Base-by-base conservation (phyloP, 2,888 invertebrate genomes). In the Sarcophaga rosellei region DNA sequence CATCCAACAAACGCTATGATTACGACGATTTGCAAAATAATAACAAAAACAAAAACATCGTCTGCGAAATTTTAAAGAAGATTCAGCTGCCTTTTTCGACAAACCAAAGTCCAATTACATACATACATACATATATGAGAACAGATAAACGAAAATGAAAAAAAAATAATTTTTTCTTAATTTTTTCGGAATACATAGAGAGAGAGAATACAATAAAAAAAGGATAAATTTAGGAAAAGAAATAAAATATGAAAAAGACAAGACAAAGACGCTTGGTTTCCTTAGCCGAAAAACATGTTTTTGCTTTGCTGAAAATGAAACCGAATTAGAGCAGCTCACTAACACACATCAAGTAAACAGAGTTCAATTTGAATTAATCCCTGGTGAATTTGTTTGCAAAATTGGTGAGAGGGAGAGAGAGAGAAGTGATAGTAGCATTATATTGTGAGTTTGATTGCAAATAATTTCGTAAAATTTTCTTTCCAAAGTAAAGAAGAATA, bases 61-160 rank as follows among this genome's bases (percentile, higher is more conserved):
- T 75, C 69, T 81, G 70, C 78, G 47, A 80, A 80, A 66, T 25
- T 53, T 53, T 53, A 53, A 53, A 17, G 5, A 23, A 81, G 65
- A 70, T 85, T 75, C 81, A 85, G 81, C 85, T 85, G 85, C 81
- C 35, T 77, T 15, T 78, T 69, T 44, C 57, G 63, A 73, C 21
- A 81, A 81, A 81, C 68, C 21, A 76, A 76, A 61, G 69, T 72
- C 25, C 25, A 62, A 53, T 59, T 47, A 35, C 15, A 20, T 12
- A 23, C 23, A 23, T 23, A 47, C 47, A 23, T 47, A 35, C 12
- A 10, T 35, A 35, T 35, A 35, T 10, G 35, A 35, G 35, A 35
- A 10, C 35, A 35, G 35, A 35, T 35, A 35, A 35, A 10, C 8
- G 35, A 35, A 35, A 35, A 35, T 35, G 2, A 35, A 8, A 35